These are phyloP conservation scores for Trinorchestia longiramus DNA, from an alignment of 1,140 invertebrate species.

Conservation along the genomic window DNA sequence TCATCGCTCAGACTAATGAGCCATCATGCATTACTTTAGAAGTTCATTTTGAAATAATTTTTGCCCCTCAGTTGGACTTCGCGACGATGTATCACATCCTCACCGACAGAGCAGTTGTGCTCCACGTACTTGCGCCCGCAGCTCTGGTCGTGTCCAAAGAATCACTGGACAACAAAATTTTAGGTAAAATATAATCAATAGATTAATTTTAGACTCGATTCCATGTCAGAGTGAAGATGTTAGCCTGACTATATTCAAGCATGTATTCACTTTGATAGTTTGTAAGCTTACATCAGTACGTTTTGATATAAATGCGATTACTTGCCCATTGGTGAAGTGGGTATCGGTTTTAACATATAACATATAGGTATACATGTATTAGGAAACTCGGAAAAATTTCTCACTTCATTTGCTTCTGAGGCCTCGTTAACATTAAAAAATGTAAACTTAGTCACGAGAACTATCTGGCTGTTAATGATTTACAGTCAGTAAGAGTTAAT, in stretches of 20 bases:
- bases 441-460: too few species aligned
- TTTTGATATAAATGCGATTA: too few species aligned
- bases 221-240: neutral
- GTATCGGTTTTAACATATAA: too few species aligned
- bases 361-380: too few species aligned
- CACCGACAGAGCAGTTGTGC: slow-evolving; percentile 58
- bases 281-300: neutral
- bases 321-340: too few species aligned
- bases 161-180: slow-evolving; percentile 64
- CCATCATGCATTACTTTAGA: neutral
- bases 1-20: neutral
- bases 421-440: too few species aligned
- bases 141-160: slow-evolving; percentile 58
- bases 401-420: too few species aligned
- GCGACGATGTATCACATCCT: slow-evolving; percentile 67
- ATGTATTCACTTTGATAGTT: neutral
- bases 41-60: neutral
- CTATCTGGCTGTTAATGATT: too few species aligned
- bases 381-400: too few species aligned
- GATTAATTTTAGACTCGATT: neutral
- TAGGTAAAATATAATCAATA: slow-evolving; percentile 37
- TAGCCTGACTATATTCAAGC: neutral
- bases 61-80: slow-evolving; percentile 61
- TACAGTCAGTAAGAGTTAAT: too few species aligned
- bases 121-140: slow-evolving; percentile 58